Conservation (phyloP, 2,797 vertebrate genomes). For the Trachurus trachurus region DNA sequence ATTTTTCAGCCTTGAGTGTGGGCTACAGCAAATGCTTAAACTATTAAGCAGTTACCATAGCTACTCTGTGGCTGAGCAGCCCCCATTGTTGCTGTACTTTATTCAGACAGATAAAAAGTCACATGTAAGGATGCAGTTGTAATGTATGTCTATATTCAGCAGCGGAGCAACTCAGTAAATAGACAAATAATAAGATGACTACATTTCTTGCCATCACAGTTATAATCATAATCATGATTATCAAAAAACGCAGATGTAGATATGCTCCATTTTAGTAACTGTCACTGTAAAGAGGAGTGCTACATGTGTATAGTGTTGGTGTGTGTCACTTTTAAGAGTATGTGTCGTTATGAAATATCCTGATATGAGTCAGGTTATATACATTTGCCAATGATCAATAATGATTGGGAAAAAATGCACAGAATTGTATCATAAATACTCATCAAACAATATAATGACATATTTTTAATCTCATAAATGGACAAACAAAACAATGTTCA, state of each 20-base stretch:
- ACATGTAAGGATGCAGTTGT: not conserved
- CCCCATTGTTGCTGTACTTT: constrained; percentile 17
- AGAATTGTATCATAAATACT: not conserved
- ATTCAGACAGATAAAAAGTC: constrained; percentile 4
- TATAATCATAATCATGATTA: not conserved
- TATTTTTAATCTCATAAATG: not conserved
- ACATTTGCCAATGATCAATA: not conserved
- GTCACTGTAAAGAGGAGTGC: not conserved
- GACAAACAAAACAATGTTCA: constrained; percentile 16
- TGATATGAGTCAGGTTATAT: too few species aligned
- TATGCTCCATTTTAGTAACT: not conserved
- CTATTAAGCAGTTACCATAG: constrained; percentile 66
- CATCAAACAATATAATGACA: not conserved
- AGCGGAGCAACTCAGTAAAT: not conserved
- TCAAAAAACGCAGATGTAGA: not conserved
- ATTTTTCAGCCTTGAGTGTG: constrained; percentile 50
- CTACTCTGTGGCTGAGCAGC: constrained; percentile 41
- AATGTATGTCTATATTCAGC: not conserved
- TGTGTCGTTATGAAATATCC: too few species aligned
- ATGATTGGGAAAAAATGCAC: not conserved
- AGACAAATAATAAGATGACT: not conserved
- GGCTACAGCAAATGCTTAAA: constrained; percentile 35
- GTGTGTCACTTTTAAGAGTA: not conserved
- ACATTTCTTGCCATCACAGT: not conserved
- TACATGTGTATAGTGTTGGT: not conserved